Percentiles rank a stretch among this genome's conserved stretches.
Evolutionary conservation across 2,797 vertebrate genomes (phyloP).

Genomic region (Lepilemur septentrionalis): DNA sequence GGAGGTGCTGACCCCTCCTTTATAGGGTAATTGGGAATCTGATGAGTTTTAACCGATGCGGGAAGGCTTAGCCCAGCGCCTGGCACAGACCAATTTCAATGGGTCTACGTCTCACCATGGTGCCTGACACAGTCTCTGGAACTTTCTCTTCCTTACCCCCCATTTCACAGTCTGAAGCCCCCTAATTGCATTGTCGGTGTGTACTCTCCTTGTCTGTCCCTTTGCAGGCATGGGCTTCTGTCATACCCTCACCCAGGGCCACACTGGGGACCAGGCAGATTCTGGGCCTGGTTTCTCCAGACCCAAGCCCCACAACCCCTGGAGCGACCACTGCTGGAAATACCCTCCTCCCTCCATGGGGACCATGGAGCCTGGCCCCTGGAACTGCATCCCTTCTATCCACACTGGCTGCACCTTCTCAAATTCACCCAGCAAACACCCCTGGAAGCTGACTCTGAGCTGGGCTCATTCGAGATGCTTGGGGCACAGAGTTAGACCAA

Average conservation of each 20-base stretch:
- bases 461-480: fast-evolving
- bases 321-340: not conserved
- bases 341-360: not conserved
- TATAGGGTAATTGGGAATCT: not conserved
- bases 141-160: not conserved
- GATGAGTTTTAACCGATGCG: too few relatives aligned
- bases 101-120: not conserved
- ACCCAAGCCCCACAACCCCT: not conserved
- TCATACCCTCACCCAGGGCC: not conserved
- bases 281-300: not conserved
- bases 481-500: not conserved
- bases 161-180: not conserved
- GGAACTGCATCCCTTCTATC: not conserved
- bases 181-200: not conserved
- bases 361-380: not conserved
- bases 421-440: not conserved
- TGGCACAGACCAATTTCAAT: not conserved
- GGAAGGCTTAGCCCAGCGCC: not conserved
- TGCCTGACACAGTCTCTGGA: not conserved
- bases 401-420: not conserved
- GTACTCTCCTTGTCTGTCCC: not conserved
- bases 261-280: not conserved
- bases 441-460: not conserved
- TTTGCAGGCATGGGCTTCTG: not conserved
- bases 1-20: not conserved